Evolutionary conservation across 2,113 vertebrate species (phyloP).

Genomic region (Laticauda colubrina): DNA sequence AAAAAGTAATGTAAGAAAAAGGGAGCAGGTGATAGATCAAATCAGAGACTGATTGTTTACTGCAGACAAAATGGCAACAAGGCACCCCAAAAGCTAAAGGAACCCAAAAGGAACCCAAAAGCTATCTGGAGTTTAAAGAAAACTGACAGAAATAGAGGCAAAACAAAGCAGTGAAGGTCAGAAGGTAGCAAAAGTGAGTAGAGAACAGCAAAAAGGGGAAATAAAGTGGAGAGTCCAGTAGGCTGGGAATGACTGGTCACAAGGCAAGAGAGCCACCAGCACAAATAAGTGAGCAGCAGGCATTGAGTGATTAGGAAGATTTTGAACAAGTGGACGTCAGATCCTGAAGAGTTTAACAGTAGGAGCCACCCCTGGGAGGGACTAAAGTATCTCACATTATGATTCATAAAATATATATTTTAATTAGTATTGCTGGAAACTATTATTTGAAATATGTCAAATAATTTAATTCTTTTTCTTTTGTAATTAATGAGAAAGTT

Average conservation of each 20-base stretch:
- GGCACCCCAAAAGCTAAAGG: no score
- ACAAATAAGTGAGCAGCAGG: background rate
- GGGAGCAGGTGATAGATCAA: background rate
- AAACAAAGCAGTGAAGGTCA: background rate
- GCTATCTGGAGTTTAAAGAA: background rate
- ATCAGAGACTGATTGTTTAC: background rate
- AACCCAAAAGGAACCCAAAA: background rate
- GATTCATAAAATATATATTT: background rate
- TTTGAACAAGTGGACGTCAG: background rate
- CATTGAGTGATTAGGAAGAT: background rate
- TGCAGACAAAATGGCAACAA: background rate
- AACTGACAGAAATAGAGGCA: background rate
- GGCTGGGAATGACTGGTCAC: background rate
- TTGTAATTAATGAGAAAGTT: conserved; percentile 33
- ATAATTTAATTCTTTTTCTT: conserved; percentile 31
- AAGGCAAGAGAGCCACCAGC: background rate
- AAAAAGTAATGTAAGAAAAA: background rate
- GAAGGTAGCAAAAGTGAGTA: background rate
- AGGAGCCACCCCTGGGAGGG: background rate
- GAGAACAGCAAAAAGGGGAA: background rate
- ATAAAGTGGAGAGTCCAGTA: background rate
- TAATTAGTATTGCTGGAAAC: conserved; percentile 25
- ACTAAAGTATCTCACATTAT: background rate
- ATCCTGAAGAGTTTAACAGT: background rate
- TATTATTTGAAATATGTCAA: conserved; percentile 42